phyloP scores from a whole-genome alignment of 2,888 invertebrate species.

The Trichacis sp. region DNA sequence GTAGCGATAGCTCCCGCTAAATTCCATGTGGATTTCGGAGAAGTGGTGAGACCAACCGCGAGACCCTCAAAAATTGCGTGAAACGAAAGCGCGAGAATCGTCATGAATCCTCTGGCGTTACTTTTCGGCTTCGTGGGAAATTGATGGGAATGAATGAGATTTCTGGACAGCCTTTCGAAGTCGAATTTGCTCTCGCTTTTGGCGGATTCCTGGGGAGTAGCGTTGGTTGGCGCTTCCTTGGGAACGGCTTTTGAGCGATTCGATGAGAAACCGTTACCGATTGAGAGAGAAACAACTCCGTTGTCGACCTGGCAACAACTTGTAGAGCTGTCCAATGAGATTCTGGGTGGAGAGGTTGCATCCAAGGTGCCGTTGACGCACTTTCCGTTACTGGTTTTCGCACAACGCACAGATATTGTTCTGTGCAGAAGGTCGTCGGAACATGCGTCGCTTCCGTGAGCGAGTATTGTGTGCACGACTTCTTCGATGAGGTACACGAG shows the following conservation, averaged over 20 bases:
- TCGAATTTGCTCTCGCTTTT: conserved; percentile 35
- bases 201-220: conserved; percentile 32
- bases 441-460: conserved; percentile 61
- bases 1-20: conserved; percentile 76
- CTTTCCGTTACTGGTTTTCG: conserved; percentile 61
- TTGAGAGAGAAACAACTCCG: conserved; percentile 46
- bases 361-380: conserved; percentile 18
- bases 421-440: conserved; percentile 70
- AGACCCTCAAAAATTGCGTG: conserved; percentile 79
- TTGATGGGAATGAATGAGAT: conserved; percentile 17
- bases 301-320: conserved; percentile 71
- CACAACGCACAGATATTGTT: conserved; percentile 72
- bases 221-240: background rate
- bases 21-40: conserved; percentile 70
- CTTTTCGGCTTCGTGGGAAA: conserved; percentile 58
- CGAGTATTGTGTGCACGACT: conserved; percentile 72
- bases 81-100: conserved; percentile 77
- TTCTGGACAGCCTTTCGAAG: conserved; percentile 34
- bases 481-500: conserved; percentile 76
- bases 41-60: conserved; percentile 76
- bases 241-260: background rate
- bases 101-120: conserved; percentile 72
- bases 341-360: background rate
- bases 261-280: conserved; percentile 45
- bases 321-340: background rate